Evolutionary conservation across 2,888 invertebrate genomes (phyloP), one percentile per base, ranked within the genome.

Genomic region (Tipula helvola): DNA sequence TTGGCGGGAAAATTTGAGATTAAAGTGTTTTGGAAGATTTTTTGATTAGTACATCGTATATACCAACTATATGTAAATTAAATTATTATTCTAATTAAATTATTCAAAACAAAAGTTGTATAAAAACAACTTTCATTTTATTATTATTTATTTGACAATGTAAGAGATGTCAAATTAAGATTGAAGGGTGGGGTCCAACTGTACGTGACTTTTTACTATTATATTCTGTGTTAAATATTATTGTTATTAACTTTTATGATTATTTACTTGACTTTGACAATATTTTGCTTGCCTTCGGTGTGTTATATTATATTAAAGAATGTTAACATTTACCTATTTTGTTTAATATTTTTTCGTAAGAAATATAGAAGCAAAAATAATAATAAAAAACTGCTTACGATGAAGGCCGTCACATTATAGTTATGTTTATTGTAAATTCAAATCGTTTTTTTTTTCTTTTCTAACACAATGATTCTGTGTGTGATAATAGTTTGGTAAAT

Each of bases 181-280:
- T 28, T 71, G 28, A 28, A 2, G 28, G 2, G 28, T 10, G 71
- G 4, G 71, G 28, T 71, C 28, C 12, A 5, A 71, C 71, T 71
- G 71, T 71, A 71, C 28, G n/a, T 16, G 4, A 52, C n/a, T n/a
- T n/a, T 52, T 52, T 52, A 71, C 28, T 52, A 52, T 52, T 52
- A 52, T 16, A 16, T 52, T 16, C 28, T 71, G 28, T 71, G 71
- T 71, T 28, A 71, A 71, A 71, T 71, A 57, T 57, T 5, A 57
- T 57, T n/a, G 2, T 57, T 57, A 57, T 57, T 44, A 44, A 12
- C 1, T 44, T 12, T 12, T 57, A 57, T 57, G 52, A 57, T 28
- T 71, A 71, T 71, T 71, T 71, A 71, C 71, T 71, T 71, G 71
- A 71, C 71, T 71, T 71, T 71, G 71, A 71, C 71, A 71, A 71